Evolutionary conservation across 2,113 vertebrate genomes (phyloP).

Genomic region (Gambusia affinis): DNA sequence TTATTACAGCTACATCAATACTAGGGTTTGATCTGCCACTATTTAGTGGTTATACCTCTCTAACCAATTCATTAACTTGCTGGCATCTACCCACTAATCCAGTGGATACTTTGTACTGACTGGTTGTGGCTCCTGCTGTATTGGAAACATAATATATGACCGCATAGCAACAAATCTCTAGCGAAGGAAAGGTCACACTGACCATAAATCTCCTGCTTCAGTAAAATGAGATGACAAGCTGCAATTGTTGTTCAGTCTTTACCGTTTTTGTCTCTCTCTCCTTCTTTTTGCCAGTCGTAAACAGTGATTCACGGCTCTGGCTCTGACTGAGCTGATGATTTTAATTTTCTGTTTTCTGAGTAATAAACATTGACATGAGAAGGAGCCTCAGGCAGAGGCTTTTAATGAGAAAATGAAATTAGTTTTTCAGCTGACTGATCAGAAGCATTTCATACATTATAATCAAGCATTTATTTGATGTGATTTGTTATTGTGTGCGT

Average conservation of each 20-base stretch:
- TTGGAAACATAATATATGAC: constrained; percentile 65
- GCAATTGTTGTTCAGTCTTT: constrained; percentile 76
- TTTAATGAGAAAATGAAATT: constrained; percentile 99
- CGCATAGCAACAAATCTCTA: constrained; percentile 75
- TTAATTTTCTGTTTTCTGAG: constrained; percentile 95
- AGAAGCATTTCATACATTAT: constrained; percentile 98
- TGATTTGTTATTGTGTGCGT: constrained; percentile 61
- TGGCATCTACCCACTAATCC: constrained; percentile 8
- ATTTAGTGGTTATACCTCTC: constrained; percentile 4
- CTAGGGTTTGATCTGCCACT: neutral
- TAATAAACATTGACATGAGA: constrained; percentile 98
- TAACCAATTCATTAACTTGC: constrained; percentile 16
- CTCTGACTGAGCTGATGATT: constrained; percentile 89
- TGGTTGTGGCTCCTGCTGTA: constrained; percentile 41
- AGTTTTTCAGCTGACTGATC: constrained; percentile 99
- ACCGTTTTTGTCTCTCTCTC: constrained; percentile 48
- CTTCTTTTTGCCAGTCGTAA: constrained; percentile 58
- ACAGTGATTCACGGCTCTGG: constrained; percentile 78
- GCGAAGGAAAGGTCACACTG: constrained; percentile 77
- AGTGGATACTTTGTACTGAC: constrained; percentile 37
- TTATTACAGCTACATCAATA: neutral
- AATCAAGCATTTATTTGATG: constrained; percentile 97
- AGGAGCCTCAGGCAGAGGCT: constrained; percentile 87
- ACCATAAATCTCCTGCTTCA: constrained; percentile 74
- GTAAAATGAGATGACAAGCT: constrained; percentile 74